These are phyloP conservation scores for Tyrannus savana DNA, from an alignment of 2,113 vertebrate species.

Conservation along the genomic window DNA sequence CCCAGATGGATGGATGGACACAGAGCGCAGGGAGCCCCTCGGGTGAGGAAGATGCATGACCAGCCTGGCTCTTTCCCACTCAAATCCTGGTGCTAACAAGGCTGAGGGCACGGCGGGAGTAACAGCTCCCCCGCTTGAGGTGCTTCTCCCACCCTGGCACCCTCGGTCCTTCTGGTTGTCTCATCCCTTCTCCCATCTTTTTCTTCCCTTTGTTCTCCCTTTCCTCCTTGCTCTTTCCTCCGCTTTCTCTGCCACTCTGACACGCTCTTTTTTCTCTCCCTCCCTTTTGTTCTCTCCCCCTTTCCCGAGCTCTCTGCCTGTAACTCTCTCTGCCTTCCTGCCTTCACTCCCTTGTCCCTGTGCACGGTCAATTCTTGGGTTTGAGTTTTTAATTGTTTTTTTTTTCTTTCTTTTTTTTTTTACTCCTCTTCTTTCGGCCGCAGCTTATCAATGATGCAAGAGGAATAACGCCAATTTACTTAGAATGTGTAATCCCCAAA, in stretches of 20 bases:
- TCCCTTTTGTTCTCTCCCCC: conserved; percentile 13
- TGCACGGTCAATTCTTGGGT: not conserved
- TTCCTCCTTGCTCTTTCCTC: not conserved
- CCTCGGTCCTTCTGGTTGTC: not conserved
- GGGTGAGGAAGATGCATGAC: not conserved
- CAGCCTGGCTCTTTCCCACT: not conserved
- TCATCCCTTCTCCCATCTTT: not conserved
- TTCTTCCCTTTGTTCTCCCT: conserved; percentile 5
- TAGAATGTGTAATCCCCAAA: conserved; percentile 89
- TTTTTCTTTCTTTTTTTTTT: not conserved
- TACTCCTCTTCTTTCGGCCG: conserved; percentile 68
- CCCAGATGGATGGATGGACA: not conserved
- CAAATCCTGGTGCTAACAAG: not conserved
- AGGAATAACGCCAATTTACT: conserved; percentile 85
- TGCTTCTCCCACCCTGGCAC: not conserved
- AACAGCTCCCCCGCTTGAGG: not conserved
- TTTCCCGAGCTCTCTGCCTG: not conserved
- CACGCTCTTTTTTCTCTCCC: not conserved
- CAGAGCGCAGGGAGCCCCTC: not conserved
- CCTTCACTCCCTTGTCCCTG: not conserved
- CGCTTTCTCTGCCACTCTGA: not conserved
- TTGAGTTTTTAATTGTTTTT: conserved; percentile 54
- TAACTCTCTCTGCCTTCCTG: not conserved
- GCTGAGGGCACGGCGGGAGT: not conserved
- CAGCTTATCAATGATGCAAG: conserved; percentile 86